These are phyloP conservation scores for Temnothorax rugatulus DNA, from an alignment of 2,888 invertebrate species.

Conservation along the genomic window DNA sequence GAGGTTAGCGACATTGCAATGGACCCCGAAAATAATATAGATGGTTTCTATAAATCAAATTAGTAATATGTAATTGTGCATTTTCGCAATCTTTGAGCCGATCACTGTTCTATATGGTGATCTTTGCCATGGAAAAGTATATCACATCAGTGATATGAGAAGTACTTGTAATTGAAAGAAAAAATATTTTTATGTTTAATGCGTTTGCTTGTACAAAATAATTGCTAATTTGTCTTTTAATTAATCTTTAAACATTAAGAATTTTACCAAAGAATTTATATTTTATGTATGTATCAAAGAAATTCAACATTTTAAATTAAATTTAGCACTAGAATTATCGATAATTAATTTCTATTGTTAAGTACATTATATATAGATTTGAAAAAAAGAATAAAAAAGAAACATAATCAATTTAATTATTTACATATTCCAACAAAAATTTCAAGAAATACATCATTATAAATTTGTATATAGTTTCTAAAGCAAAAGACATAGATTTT, in stretches of 20 bases:
- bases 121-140: background rate
- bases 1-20: constrained; percentile 16
- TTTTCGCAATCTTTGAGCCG: constrained; percentile 1
- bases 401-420: background rate
- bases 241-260: background rate
- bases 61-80: background rate
- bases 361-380: background rate
- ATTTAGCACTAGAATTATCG: background rate
- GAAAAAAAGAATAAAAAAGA: background rate
- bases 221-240: background rate
- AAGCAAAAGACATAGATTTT: background rate
- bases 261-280: background rate
- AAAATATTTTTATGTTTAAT: background rate
- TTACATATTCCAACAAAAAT: background rate
- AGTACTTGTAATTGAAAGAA: background rate
- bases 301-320: background rate
- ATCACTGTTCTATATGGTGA: background rate
- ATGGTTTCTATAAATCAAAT: constrained; percentile 13
- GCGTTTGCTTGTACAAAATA: background rate
- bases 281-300: background rate
- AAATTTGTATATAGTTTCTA: background rate
- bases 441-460: background rate
- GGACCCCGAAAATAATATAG: constrained; percentile 4
- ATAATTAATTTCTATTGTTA: background rate
- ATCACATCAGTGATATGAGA: background rate